Evolutionary conservation across 1,140 invertebrate species (phyloP), one percentile per base, ranked within the genome.

Genomic region (Lepidotrigona ventralis): DNA sequence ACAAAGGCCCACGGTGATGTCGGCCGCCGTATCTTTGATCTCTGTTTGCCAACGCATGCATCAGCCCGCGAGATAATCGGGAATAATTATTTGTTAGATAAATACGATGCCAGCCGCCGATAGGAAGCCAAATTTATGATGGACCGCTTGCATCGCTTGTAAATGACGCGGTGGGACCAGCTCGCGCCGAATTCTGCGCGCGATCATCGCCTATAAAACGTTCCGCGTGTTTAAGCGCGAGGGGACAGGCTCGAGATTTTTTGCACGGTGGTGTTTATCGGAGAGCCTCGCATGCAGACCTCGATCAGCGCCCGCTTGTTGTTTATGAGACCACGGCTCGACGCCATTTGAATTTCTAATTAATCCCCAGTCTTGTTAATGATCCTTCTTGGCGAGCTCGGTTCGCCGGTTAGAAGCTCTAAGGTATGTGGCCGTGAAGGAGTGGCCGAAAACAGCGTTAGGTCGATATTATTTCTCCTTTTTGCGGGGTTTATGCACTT

Each of bases 31-130:
- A 93, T 93, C 91, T 93, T 79, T 83, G 87, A 93, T 93, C 92
- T 93, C 81, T 89, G 91, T 91, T 92, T 88, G 90, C 91, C 88
- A 86, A 91, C 85, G 85, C 89, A 91, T 90, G 87, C 89, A 92
- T 92, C 91, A 91, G 73, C 75, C 85, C 56, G 46, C 84, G 78
- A 88, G 91, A 92, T 92, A 92, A 93, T 92, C 90, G 86, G 86
- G 89, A 92, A 93, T 93, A 93, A 93, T 93, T 92, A 93, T 92
- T 93, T 88, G 88, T 92, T 93, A 92, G 91, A 93, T 92, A 92
- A 93, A 91, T 90, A 89, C 85, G 92, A 93, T 92, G 89, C 87
- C 79, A 88, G 86, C 71, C 84, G 82, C 85, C 85, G 92, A 93
- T 93, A 92, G 90, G 85, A 76, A 66, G 85, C 73, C 80, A 86